These are phyloP conservation scores for Leguminivora glycinivorella DNA, from an alignment of 1,140 invertebrate species.

Conservation along the genomic window DNA sequence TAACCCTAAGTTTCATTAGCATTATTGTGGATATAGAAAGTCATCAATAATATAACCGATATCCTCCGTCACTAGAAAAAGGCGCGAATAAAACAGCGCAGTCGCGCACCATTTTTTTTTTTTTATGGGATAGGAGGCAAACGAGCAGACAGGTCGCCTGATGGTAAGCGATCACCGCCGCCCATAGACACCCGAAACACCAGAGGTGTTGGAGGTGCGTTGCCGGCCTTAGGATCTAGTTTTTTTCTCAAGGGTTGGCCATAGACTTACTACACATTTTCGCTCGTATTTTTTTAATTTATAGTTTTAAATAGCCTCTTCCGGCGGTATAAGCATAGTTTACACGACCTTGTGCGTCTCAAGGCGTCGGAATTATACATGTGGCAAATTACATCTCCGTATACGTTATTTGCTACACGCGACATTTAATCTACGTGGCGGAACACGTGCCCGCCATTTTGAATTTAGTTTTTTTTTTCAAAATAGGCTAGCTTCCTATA, in stretches of 20 bases:
- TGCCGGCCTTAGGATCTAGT: not conserved
- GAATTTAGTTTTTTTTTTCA: not conserved
- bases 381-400: not conserved
- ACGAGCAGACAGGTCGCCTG: too few relatives aligned
- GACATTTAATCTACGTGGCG: slow-evolving; percentile 28
- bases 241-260: not conserved
- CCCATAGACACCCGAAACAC: too few relatives aligned
- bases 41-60: too few relatives aligned
- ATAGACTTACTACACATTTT: not conserved
- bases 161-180: too few relatives aligned
- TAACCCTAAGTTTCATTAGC: too few relatives aligned
- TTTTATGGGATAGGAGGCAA: too few relatives aligned
- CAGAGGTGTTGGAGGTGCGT: too few relatives aligned
- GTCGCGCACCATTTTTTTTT: too few relatives aligned
- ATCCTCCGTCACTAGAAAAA: too few relatives aligned
- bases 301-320: slow-evolving; percentile 8
- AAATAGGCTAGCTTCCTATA: not conserved
- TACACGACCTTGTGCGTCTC: slow-evolving; percentile 34
- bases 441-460: slow-evolving; percentile 7
- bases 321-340: not conserved
- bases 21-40: too few relatives aligned
- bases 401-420: slow-evolving; percentile 32
- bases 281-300: not conserved
- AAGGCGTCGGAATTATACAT: slow-evolving; percentile 36
- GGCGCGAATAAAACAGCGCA: too few relatives aligned